Percentiles rank a stretch among this genome's conserved stretches.
Conservation (phyloP, 2,797 vertebrate species). For the Clamator glandarius region DNA sequence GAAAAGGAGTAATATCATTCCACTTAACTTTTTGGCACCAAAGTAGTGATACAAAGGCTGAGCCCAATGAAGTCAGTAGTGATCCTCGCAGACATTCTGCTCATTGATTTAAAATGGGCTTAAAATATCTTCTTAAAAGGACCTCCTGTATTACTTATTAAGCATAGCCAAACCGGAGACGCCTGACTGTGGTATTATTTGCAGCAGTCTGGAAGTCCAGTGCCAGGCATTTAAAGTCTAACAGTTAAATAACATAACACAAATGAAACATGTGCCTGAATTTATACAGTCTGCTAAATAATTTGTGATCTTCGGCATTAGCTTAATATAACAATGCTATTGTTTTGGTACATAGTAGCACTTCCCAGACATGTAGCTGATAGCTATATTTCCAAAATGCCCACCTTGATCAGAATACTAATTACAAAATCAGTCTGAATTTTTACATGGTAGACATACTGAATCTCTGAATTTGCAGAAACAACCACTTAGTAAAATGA, state of each 20-base stretch:
- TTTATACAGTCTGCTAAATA: neutral
- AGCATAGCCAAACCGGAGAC: neutral
- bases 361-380: neutral
- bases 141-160: neutral
- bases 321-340: neutral
- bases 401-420: neutral
- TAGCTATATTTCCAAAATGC: neutral
- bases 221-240: neutral
- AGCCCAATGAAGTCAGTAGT: neutral
- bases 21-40: neutral
- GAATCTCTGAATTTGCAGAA: neutral
- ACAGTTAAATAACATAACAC: neutral
- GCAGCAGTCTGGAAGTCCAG: neutral
- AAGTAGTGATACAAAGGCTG: neutral
- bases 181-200: neutral
- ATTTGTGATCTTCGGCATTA: neutral
- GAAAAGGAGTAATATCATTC: neutral
- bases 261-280: neutral
- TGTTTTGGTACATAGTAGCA: neutral
- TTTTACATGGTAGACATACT: neutral
- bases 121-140: conserved; percentile 15
- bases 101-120: conserved; percentile 24
- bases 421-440: neutral
- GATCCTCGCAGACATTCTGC: neutral
- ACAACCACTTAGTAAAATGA: neutral